phyloP scores from a whole-genome alignment of 1,140 invertebrate species.

The Muscidifurax raptorellus region DNA sequence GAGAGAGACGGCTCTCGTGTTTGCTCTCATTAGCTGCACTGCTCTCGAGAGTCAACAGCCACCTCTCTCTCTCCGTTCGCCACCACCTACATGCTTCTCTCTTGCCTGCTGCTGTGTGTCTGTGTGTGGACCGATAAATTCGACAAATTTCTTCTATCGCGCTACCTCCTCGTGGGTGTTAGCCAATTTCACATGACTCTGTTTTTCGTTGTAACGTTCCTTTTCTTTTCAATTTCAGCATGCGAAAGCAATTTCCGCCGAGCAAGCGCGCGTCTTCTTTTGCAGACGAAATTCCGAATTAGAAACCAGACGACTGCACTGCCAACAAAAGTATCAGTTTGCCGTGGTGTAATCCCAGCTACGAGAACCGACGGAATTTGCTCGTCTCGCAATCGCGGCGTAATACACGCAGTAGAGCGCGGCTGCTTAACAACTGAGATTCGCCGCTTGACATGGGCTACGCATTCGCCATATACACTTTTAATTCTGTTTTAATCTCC shows the following conservation, averaged over 20 bases:
- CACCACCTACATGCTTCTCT: neutral
- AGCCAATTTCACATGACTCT: neutral
- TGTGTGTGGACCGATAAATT: slow-evolving; percentile 59
- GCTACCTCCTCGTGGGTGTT: neutral
- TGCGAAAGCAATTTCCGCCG: too few relatives aligned
- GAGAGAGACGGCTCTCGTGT: slow-evolving; percentile 55
- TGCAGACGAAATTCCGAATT: too few relatives aligned
- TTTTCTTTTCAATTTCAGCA: neutral
- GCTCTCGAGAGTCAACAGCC: slow-evolving; percentile 56
- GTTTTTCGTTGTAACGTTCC: too few relatives aligned
- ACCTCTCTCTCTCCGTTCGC: neutral
- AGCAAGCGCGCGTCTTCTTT: too few relatives aligned
- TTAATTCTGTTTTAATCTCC: slow-evolving; percentile 74
- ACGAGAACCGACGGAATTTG: slow-evolving; percentile 38
- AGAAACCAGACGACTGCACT: too few relatives aligned
- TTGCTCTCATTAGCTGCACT: slow-evolving; percentile 65
- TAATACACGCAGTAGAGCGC: slow-evolving; percentile 51
- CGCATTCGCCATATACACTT: slow-evolving; percentile 68
- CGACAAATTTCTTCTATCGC: slow-evolving; percentile 53
- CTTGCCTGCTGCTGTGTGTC: neutral
- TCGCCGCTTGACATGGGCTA: slow-evolving; percentile 70
- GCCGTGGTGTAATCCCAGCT: slow-evolving; percentile 17
- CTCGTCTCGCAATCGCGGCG: slow-evolving; percentile 58
- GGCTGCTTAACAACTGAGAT: slow-evolving; percentile 60
- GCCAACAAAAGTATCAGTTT: slow-evolving; percentile 23